Evolutionary conservation across 2,888 invertebrate species (phyloP), one percentile per base, ranked within the genome.

Genomic region (Nymphalis urticae): DNA sequence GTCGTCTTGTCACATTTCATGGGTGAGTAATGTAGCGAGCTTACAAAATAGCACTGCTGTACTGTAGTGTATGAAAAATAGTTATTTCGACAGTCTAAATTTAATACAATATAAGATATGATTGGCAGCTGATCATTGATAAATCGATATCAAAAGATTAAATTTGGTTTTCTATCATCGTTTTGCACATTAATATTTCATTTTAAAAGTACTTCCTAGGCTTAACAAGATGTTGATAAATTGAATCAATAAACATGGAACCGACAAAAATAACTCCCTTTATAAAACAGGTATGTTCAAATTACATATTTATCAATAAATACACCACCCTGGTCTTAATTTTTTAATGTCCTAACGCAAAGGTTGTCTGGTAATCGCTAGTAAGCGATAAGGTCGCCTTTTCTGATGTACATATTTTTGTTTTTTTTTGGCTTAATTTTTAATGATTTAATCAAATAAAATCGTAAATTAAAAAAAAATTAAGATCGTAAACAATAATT

Each of bases 261-360:
- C 17, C 42, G 54, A 16, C 21, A 50, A 72, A 75, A 65, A 62
- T 80, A 24, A 75, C 83, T 17, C 83, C 84, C 61, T 85, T 85
- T 73, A 59, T 76, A 60, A 84, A 77, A 76, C 85, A 85, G 76
- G 85, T 85, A 64, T 77, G 80, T 76, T 36, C 16, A 5, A 36
- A 36, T n/a, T 56, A 9, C 8, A 36, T 6, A 13, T 24, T 27
- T 54, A 16, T 5, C 3, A 27, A 54, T 10, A 53, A 19, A 19
- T 53, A 32, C 27, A 27, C 4, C 4, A 27, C 27, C 0, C 6
- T 32, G 6, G 27, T 32, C 27, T 32, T 21, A 21, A 21, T 21
- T 21, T 21, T 21, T 21, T 1, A 21, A 21, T 21, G 21, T 21
- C 21, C 21, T 21, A 21, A 1, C 1, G 1, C 21, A 21, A 21